phyloP scores from a whole-genome alignment of 1,140 invertebrate species.

The Ips nitidus region DNA sequence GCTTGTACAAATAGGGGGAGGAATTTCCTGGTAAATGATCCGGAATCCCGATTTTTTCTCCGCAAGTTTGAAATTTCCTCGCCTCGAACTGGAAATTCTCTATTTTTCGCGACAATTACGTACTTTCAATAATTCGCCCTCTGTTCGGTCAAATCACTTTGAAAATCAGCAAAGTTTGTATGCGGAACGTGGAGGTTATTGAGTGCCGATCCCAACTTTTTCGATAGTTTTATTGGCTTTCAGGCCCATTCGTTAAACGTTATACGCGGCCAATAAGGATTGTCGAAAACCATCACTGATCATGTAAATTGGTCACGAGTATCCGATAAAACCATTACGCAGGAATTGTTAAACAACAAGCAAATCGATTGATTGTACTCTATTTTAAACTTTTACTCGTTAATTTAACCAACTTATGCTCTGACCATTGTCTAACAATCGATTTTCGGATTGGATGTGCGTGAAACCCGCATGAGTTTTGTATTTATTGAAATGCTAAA shows the following conservation, averaged over 20 bases:
- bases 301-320: conserved; percentile 5
- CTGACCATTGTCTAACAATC: background rate
- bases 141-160: background rate
- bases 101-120: background rate
- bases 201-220: background rate
- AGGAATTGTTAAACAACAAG: background rate
- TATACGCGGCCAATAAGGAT: conserved; percentile 8
- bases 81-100: background rate
- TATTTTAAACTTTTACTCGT: background rate
- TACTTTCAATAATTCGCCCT: background rate
- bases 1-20: conserved; percentile 17
- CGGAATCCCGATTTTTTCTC: conserved; percentile 10
- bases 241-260: background rate
- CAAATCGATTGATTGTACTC: conserved; percentile 1
- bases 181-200: conserved; percentile 9
- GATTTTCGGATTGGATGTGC: no score
- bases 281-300: background rate
- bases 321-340: conserved; percentile 6
- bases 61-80: background rate
- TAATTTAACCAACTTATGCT: conserved; percentile 1
- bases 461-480: no score
- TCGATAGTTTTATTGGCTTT: conserved; percentile 13
- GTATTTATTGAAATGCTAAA: no score
- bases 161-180: conserved; percentile 16
- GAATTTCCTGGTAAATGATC: conserved; percentile 17